A percentile compares a stretch with the other conserved stretches of the same genome.
Conservation (phyloP, 2,113 vertebrate genomes). For the Toxotes jaculatrix region DNA sequence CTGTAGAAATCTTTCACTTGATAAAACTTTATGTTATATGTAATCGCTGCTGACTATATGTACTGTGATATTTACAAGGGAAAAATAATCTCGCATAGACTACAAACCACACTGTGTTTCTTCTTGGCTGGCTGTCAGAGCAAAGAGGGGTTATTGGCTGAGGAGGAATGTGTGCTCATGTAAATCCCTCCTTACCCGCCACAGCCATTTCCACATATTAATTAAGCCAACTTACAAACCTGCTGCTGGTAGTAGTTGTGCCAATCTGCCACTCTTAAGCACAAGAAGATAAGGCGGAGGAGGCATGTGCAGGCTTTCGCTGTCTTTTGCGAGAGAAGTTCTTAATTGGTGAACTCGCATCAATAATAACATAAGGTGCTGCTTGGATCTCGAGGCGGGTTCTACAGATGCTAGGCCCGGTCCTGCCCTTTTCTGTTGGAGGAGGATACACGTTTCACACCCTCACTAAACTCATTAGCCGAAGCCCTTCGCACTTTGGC, state of each 20-base stretch:
- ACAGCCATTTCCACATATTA: conserved; percentile 77
- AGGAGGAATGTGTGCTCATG: conserved; percentile 55
- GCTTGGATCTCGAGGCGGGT: conserved; percentile 58
- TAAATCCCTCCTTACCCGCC: conserved; percentile 69
- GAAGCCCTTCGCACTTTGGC: conserved; percentile 52
- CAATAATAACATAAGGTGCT: conserved; percentile 69
- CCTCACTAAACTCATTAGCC: conserved; percentile 68
- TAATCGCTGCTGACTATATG: background rate
- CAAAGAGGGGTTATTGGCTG: conserved; percentile 66
- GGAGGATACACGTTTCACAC: conserved; percentile 62
- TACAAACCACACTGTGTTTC: conserved; percentile 42
- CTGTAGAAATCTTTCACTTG: background rate
- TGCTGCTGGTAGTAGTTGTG: conserved; percentile 75
- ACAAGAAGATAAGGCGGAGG: conserved; percentile 55
- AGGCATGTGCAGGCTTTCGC: conserved; percentile 45
- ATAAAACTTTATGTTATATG: background rate
- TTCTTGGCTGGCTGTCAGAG: conserved; percentile 71
- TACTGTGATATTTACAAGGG: conserved; percentile 21
- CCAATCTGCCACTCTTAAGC: conserved; percentile 70
- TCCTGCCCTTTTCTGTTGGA: conserved; percentile 57
- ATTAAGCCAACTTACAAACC: conserved; percentile 79
- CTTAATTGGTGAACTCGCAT: conserved; percentile 73
- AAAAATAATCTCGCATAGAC: conserved; percentile 28
- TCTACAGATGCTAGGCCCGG: conserved; percentile 55
- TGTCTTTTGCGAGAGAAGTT: conserved; percentile 49